Percentiles rank a stretch among this genome's conserved stretches.
Conservation (phyloP, 2,797 vertebrate genomes). For the Tapera naevia region DNA sequence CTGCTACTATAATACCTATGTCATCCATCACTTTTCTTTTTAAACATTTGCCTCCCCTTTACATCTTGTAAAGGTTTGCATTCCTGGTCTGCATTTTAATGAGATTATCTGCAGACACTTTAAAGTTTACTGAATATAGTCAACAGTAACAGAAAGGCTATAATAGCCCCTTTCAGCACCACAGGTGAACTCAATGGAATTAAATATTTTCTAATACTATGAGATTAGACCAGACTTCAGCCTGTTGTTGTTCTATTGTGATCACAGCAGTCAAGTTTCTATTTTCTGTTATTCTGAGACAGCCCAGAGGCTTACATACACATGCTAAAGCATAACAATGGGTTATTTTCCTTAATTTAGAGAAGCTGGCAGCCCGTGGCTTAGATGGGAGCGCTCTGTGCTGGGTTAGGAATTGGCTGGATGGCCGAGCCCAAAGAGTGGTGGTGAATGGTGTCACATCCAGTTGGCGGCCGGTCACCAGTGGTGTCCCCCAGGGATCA, state of each 20-base stretch:
- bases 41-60: background rate
- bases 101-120: background rate
- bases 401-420: too few species aligned
- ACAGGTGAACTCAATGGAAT: background rate
- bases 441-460: too few species aligned
- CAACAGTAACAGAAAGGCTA: background rate
- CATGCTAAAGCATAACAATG: background rate
- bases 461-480: too few species aligned
- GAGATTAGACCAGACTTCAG: background rate
- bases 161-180: background rate
- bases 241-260: background rate
- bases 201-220: background rate
- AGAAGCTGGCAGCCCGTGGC: too few species aligned
- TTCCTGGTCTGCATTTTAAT: background rate
- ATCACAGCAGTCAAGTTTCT: background rate
- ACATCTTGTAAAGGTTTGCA: background rate
- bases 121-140: background rate
- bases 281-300: background rate
- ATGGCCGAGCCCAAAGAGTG: too few species aligned
- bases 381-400: too few species aligned
- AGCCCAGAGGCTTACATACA: background rate
- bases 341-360: background rate
- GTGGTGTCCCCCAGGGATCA: too few species aligned
- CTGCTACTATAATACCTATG: background rate
- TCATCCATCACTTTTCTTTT: background rate